Evolutionary conservation across 37 sponge, comb jelly and placozoan species (phyloP).

Genomic region (Haliclona indistincta): DNA sequence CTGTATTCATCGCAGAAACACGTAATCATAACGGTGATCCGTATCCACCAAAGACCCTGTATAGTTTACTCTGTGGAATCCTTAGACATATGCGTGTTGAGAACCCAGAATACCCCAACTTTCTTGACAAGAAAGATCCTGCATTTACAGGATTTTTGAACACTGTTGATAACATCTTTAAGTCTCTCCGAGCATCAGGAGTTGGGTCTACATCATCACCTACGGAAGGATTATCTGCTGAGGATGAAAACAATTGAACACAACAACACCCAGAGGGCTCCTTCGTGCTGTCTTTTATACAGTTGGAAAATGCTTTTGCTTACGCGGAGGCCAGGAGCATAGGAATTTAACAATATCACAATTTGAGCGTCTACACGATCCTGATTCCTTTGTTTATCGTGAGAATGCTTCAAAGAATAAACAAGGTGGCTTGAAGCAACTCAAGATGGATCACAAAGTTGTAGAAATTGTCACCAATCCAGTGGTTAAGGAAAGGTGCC

Average conservation of each 20-base stretch:
- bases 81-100: not conserved
- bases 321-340: slow-evolving; percentile 10
- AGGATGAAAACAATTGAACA: not conserved
- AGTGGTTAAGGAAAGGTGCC: not conserved
- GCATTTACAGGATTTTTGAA: too few relatives aligned
- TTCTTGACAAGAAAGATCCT: too few relatives aligned
- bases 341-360: not conserved
- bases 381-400: slow-evolving; percentile 1
- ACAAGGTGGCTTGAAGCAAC: slow-evolving; percentile 3
- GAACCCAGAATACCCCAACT: too few relatives aligned
- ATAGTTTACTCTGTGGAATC: not conserved
- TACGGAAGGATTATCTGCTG: too few relatives aligned
- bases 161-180: too few relatives aligned
- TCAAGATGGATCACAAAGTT: slow-evolving; percentile 10
- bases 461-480: slow-evolving; percentile 1
- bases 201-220: too few relatives aligned
- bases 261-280: not conserved
- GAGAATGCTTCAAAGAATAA: slow-evolving; percentile 37
- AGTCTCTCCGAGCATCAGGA: too few relatives aligned
- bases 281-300: not conserved
- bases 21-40: not conserved
- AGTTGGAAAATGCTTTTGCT: slow-evolving; percentile 11
- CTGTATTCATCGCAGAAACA: not conserved
- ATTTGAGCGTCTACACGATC: slow-evolving; percentile 3
- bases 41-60: slow-evolving; percentile 1